Conservation (phyloP, 2,888 invertebrate genomes). For the Nomada hirtipes region DNA sequence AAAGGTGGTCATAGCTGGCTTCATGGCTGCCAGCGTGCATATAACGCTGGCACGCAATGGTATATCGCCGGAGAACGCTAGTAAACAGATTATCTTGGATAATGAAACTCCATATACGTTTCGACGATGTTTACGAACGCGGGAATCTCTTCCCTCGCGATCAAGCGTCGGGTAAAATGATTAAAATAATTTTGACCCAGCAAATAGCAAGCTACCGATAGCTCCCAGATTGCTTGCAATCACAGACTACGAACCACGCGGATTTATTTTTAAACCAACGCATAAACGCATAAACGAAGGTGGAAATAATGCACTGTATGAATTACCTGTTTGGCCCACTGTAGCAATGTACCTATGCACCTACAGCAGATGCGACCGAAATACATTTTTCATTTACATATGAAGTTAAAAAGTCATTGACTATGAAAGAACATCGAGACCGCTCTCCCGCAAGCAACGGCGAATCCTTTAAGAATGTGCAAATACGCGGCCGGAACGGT, state of each 20-base stretch:
- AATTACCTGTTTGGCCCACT: too few species aligned
- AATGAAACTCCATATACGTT: slow-evolving; percentile 73
- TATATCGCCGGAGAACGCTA: slow-evolving; percentile 65
- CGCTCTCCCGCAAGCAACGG: slow-evolving; percentile 1
- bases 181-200: not conserved
- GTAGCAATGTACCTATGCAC: too few species aligned
- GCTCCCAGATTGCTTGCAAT: too few species aligned
- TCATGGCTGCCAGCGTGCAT: slow-evolving; percentile 67
- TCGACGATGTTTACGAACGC: slow-evolving; percentile 55
- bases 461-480: slow-evolving; percentile 49
- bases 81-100: slow-evolving; percentile 78
- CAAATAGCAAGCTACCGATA: not conserved
- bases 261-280: too few species aligned
- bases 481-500: slow-evolving; percentile 26
- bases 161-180: not conserved
- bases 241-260: too few species aligned
- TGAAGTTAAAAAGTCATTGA: slow-evolving; percentile 38
- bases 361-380: not conserved
- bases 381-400: slow-evolving; percentile 57
- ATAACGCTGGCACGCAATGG: slow-evolving; percentile 63
- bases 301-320: too few species aligned
- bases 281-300: too few species aligned
- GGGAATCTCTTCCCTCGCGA: slow-evolving; percentile 1
- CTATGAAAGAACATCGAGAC: slow-evolving; percentile 55
- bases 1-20: slow-evolving; percentile 39